Evolutionary conservation across 2,797 vertebrate species (phyloP), one percentile per base, ranked within the genome.

Genomic region (Saxicola maurus): DNA sequence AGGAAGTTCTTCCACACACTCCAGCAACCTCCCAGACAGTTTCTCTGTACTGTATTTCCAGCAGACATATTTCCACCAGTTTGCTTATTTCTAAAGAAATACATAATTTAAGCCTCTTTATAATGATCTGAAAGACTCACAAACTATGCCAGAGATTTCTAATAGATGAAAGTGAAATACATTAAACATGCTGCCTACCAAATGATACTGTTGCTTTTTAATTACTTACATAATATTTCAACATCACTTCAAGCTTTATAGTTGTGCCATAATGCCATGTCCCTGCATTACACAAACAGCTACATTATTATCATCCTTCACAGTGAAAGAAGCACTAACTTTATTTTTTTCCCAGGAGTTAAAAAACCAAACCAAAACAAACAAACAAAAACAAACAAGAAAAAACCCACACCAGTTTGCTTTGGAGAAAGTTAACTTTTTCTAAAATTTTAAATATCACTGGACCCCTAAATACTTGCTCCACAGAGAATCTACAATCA

Each of bases 121-220:
- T 46, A 76, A 94, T 14, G 57, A 93, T 82, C 80, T 91, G 87
- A 94, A 91, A 92, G 55, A 77, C 93, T 55, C 67, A 68, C 31
- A 86, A 28, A n/a, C 40, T 45, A 31, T 35, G 87, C 61, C 82
- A 94, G 81, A 91, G 77, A 83, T 78, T 82, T 89, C 64, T n/a
- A 82, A 86, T 3, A 92, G 62, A 94, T 92, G 60, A 94, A 89
- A 96, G 91, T 30, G 46, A 92, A 90, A 86, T n/a, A 73, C 57
- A 59, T 77, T 33, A 92, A 91, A 92, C 52, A 52, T 9, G 38
- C 27, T 74, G 82, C 66, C 61, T 94, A 82, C 49, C 51, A 92
- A 87, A 93, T 49, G 45, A 73, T 86, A 81, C 64, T 82, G 82
- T 16, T 83, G 48, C 40, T 91, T 91, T 92, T 93, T 92, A 92